Percentiles rank a stretch among this genome's conserved stretches.
Conservation (phyloP, 2,797 vertebrate species). For the Hafferia zeledoni region DNA sequence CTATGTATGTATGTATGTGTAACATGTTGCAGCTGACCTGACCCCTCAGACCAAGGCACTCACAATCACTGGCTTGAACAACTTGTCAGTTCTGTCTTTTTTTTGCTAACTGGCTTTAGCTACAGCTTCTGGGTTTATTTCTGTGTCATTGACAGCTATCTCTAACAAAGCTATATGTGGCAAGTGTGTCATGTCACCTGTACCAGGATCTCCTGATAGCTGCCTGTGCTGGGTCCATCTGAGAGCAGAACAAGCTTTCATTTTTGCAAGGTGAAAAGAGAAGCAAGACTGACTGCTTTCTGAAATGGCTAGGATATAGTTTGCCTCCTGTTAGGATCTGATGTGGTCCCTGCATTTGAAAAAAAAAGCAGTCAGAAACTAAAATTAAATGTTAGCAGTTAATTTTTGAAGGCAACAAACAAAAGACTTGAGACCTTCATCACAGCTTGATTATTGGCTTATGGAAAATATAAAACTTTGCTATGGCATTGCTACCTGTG, state of each 20-base stretch:
- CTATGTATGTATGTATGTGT: not conserved
- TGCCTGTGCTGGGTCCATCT: not conserved
- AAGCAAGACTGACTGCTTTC: not conserved
- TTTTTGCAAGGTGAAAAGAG: not conserved
- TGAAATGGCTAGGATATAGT: not conserved
- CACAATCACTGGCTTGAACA: not conserved
- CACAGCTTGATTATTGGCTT: conserved; percentile 1
- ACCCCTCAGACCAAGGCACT: not conserved
- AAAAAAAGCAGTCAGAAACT: not conserved
- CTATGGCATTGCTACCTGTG: conserved; percentile 60
- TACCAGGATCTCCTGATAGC: not conserved
- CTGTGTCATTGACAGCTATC: not conserved
- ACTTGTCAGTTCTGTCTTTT: not conserved
- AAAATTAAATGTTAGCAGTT: conserved; percentile 9
- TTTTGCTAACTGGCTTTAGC: not conserved
- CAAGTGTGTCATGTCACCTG: not conserved
- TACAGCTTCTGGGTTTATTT: not conserved
- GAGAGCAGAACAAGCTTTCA: not conserved
- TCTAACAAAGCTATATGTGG: not conserved
- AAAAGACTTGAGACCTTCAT: not conserved
- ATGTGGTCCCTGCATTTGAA: not conserved
- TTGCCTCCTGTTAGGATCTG: not conserved
- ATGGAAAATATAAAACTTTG: conserved; percentile 43
- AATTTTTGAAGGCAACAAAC: conserved; percentile 33
- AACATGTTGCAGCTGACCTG: not conserved